Base-by-base conservation (phyloP, 2,888 invertebrate genomes). In the Drosophila falleni region DNA sequence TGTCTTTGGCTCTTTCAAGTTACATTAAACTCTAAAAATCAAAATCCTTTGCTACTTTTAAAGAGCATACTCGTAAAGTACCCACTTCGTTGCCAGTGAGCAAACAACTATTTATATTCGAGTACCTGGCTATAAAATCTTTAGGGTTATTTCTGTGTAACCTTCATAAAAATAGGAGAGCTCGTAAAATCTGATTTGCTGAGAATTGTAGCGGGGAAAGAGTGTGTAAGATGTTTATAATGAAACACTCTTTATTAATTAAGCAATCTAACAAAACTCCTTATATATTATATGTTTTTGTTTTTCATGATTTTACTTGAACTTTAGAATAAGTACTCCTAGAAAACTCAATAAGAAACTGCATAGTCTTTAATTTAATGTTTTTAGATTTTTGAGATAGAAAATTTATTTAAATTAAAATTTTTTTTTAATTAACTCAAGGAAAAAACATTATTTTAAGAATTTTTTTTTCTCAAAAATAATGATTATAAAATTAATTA, bases 221-320 rank as follows among this genome's bases (percentile, higher is more conserved):
- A 16, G 33, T 33, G 49, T 49, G 49, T 16, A 16, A 41, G 53
- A 41, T 41, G 39, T 58, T 58, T 37, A 58, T 26, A 37, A 37
- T 26, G 35, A 47, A 37, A 6, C 56, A 37, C 56, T 47, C 56
- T 47, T 58, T 47, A 58, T 58, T 58, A 58, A 58, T 58, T 58
- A 58, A 58, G 46, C 56, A 15, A 58, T 29, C 46, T 23, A 56
- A 35, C n/a, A 44, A 31, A 33, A 44, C 41, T 10, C 1, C 42
- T 42, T 19, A 31, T 19, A 31, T 19, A 19, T 13, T 39, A 8
- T 8, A 31, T 23, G 8, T 8, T 6, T 6, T 26, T 26, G 26
- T 1, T 26, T 26, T 26, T 26, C 26, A 4, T 29, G 29, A 29
- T 16, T 8, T 5, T 5, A 19, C 16, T 33, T 50, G 10, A 8